Base-by-base conservation (phyloP, 2,797 vertebrate species). In the Gila robusta region DNA sequence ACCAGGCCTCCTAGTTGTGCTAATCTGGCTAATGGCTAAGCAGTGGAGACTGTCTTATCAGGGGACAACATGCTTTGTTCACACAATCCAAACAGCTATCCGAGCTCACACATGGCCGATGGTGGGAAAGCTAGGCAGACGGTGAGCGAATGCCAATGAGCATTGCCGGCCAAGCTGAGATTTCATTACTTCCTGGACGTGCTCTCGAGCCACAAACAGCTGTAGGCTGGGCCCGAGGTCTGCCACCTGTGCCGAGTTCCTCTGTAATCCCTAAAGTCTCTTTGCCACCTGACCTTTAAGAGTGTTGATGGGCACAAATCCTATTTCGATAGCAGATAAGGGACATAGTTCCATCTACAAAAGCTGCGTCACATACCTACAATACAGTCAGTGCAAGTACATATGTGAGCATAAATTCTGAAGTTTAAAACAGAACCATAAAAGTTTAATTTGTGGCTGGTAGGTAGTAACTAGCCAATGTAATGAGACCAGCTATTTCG, bases 91-190 rank as follows among this genome's bases (percentile, higher is more conserved):
- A 82, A 64, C 66, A 77, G 14, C 47, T 49, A 77, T 77, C 74
- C 28, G 19, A 77, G 76, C 80, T 67, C 59, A 81, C 49, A 86
- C 87, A 85, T 74, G 67, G 82, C 81, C 56, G 90, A 91, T 92
- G 91, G 91, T 67, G 88, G 89, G 87, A 93, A 91, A 80, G 69
- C 91, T 82, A 83, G 28, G n/a, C 90, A 86, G 85, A 82, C 84
- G 89, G 86, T 52, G 49, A n/a, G 49, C 37, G 94, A 94, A 96
- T 96, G 92, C 91, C 92, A 94, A 95, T 95, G 92, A 94, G 92
- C 19, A 26, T 84, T 8, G 9, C 64, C 19, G 21, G 32, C 78
- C 74, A 82, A 76, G 78, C 66, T 39, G 74, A 91, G 89, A 92
- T 93, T 92, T 90, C 64, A 91, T 92, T 92, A 72, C 90, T 89